Conservation (phyloP, 2,888 invertebrate genomes). For the Sussaba pulchella region DNA sequence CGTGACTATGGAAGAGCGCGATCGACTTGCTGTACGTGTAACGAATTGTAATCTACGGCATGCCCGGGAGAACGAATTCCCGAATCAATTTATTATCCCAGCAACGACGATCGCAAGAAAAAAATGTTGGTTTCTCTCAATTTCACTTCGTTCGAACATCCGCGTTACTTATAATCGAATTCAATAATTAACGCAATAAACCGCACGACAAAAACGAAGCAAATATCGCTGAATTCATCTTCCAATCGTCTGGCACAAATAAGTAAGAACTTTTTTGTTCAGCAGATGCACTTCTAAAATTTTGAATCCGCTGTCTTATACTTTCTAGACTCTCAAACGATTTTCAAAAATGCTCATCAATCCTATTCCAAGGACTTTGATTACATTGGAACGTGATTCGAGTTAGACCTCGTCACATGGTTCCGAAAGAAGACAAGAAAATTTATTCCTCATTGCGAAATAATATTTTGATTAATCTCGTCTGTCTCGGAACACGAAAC, state of each 20-base stretch:
- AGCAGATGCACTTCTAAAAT: too few species aligned
- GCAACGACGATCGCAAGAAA: not conserved
- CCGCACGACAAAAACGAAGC: too few species aligned
- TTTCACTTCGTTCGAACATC: too few species aligned
- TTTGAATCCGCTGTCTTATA: too few species aligned
- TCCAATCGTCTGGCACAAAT: too few species aligned
- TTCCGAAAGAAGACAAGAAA: not conserved
- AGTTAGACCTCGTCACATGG: conserved; percentile 5
- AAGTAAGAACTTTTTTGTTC: too few species aligned
- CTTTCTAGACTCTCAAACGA: too few species aligned
- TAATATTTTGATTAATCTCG: conserved; percentile 32
- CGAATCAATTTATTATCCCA: conserved; percentile 15
- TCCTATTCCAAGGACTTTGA: too few species aligned
- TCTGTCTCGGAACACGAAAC: not conserved
- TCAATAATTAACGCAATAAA: not conserved
- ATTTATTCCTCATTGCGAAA: conserved; percentile 4
- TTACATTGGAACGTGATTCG: too few species aligned
- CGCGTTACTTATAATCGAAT: not conserved
- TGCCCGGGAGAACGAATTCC: not conserved
- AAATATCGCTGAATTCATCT: too few species aligned
- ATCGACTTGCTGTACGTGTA: conserved; percentile 38
- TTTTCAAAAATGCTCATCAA: too few species aligned
- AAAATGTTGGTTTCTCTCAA: not conserved
- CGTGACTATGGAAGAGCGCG: conserved; percentile 11
- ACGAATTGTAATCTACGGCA: conserved; percentile 32